phyloP scores from a whole-genome alignment of 2,888 invertebrate genomes.

The Aporophyla lueneburgensis region DNA sequence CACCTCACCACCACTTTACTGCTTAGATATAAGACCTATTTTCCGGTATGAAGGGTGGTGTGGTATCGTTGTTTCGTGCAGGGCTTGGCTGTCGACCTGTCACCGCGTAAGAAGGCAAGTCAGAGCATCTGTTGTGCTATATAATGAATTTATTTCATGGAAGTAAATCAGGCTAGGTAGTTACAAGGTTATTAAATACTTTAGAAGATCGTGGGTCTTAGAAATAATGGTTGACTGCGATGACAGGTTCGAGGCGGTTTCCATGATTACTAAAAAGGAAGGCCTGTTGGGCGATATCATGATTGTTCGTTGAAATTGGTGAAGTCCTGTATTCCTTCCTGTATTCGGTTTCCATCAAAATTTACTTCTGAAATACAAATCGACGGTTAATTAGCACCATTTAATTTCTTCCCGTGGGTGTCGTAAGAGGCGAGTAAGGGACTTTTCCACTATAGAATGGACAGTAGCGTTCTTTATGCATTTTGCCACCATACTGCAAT shows the following conservation, averaged over 20 bases:
- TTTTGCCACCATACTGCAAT: too few species aligned
- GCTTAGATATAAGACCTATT: background rate
- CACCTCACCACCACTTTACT: background rate
- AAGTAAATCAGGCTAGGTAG: slow-evolving; percentile 68
- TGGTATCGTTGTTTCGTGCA: slow-evolving; percentile 43
- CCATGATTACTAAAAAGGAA: background rate
- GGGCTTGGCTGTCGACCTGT: slow-evolving; percentile 69
- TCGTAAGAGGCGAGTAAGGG: too few species aligned
- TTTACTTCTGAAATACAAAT: background rate
- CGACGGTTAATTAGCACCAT: too few species aligned
- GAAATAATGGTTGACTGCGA: slow-evolving; percentile 30
- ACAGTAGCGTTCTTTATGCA: too few species aligned
- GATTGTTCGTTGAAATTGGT: background rate
- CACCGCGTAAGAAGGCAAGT: slow-evolving; percentile 75
- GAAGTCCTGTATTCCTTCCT: background rate
- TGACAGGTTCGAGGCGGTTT: slow-evolving; percentile 14
- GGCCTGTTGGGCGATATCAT: background rate
- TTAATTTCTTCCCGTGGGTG: too few species aligned
- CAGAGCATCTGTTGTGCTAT: slow-evolving; percentile 72
- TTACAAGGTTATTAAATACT: slow-evolving; percentile 55
- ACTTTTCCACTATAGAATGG: too few species aligned
- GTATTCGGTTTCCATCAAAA: background rate
- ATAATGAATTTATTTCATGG: slow-evolving; percentile 82
- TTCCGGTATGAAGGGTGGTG: background rate
- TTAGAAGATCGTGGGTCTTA: slow-evolving; percentile 49